Conservation (phyloP, 2,888 invertebrate species). For the Plebejus melissa region DNA sequence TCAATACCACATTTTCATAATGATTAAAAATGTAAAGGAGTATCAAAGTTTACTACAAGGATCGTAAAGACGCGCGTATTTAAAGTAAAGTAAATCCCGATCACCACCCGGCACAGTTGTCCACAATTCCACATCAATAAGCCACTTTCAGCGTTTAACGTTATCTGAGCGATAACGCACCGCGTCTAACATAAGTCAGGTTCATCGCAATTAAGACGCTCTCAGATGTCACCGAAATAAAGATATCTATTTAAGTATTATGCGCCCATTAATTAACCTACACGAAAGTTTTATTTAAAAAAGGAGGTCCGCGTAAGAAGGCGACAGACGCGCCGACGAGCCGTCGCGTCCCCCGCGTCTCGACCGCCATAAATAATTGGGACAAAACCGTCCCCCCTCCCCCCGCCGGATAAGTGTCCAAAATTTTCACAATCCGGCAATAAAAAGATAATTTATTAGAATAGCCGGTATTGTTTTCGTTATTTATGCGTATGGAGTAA, state of each 20-base stretch:
- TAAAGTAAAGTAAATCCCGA: neutral
- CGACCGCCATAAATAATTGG: conserved; percentile 77
- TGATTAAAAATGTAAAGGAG: neutral
- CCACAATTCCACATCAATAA: conserved; percentile 11
- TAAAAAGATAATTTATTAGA: conserved; percentile 80
- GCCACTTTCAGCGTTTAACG: conserved; percentile 11
- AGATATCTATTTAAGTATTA: conserved; percentile 49
- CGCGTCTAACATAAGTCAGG: conserved; percentile 11
- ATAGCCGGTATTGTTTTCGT: conserved; percentile 79
- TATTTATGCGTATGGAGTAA: conserved; percentile 80
- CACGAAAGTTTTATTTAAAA: conserved; percentile 76
- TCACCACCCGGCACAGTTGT: neutral
- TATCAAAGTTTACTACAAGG: neutral
- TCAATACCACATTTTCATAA: neutral
- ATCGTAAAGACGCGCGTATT: neutral
- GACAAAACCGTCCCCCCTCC: conserved; percentile 59
- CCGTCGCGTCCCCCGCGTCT: conserved; percentile 72
- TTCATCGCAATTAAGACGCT: conserved; percentile 28
- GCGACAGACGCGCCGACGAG: conserved; percentile 67
- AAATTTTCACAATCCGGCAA: conserved; percentile 80
- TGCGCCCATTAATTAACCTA: conserved; percentile 71
- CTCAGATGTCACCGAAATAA: conserved; percentile 37
- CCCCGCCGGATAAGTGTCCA: conserved; percentile 76
- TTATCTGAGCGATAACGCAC: conserved; percentile 10
- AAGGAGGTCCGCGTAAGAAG: conserved; percentile 69